Evolutionary conservation across 2,888 invertebrate species (phyloP).

Genomic region (Anthrax anthrax): DNA sequence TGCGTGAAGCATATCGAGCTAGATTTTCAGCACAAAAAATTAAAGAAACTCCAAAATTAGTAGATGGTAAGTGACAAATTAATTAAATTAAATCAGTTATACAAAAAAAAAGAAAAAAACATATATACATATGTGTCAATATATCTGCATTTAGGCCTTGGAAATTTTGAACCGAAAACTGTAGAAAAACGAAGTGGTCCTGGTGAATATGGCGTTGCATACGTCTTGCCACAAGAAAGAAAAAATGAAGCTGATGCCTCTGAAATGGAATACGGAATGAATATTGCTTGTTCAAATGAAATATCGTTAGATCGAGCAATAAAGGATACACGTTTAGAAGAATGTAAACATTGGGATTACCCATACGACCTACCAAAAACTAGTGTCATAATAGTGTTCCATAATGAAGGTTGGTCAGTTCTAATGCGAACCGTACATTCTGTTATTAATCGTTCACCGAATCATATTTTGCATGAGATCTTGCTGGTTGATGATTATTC

Average conservation of each 20-base stretch:
- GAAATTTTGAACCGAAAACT: constrained; percentile 76
- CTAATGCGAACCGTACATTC: constrained; percentile 84
- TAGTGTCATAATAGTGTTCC: constrained; percentile 89
- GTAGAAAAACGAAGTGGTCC: constrained; percentile 51
- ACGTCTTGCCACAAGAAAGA: constrained; percentile 63
- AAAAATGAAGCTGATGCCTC: constrained; percentile 76
- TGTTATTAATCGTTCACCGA: constrained; percentile 72
- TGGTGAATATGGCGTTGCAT: constrained; percentile 60
- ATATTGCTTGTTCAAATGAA: constrained; percentile 91
- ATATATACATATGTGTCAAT: background rate
- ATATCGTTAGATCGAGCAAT: constrained; percentile 84
- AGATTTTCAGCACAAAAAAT: constrained; percentile 16
- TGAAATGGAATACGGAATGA: constrained; percentile 94
- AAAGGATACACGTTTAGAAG: constrained; percentile 77
- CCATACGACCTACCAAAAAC: constrained; percentile 76
- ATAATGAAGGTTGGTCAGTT: constrained; percentile 90
- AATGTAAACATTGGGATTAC: constrained; percentile 95
- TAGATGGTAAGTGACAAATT: constrained; percentile 24
- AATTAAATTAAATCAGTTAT: no score
- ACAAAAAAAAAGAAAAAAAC: background rate
- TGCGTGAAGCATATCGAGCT: constrained; percentile 23
- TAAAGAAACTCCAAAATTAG: constrained; percentile 27
- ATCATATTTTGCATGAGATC: constrained; percentile 67
- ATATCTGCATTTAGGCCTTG: constrained; percentile 48
- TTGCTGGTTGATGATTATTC: constrained; percentile 80